Percentiles rank a stretch among this genome's conserved stretches.
Conservation (phyloP, 2,113 vertebrate species). For the Gymnobelideus leadbeateri region DNA sequence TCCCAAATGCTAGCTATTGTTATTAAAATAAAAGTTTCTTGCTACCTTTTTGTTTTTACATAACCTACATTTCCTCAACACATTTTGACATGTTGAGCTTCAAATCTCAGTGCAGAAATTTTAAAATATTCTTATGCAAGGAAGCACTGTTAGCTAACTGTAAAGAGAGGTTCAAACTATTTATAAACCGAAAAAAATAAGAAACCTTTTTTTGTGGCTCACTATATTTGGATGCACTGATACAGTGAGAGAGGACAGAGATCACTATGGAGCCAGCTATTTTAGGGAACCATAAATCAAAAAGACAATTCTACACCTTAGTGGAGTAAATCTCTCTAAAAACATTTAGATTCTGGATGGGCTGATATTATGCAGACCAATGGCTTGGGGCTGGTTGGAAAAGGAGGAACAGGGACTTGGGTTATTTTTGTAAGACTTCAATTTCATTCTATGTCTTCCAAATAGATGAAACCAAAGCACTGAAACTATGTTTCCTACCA, state of each 20-base stretch:
- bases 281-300: conserved; percentile 37
- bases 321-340: not conserved
- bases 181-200: conserved; percentile 46
- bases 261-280: conserved; percentile 8
- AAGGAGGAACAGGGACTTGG: not conserved
- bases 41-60: not conserved
- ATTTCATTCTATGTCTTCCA: not conserved
- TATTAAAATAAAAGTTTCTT: not conserved
- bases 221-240: conserved; percentile 45
- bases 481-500: not conserved
- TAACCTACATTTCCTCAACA: conserved; percentile 53
- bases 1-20: not conserved
- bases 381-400: not conserved
- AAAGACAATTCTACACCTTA: conserved; percentile 12
- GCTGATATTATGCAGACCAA: not conserved
- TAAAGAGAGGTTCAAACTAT: conserved; percentile 43
- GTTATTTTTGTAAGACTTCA: not conserved
- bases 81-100: conserved; percentile 62
- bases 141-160: conserved; percentile 44
- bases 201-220: conserved; percentile 54
- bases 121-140: conserved; percentile 36
- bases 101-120: conserved; percentile 43
- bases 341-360: not conserved
- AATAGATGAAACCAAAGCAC: not conserved
- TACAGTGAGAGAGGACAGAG: conserved; percentile 43